Evolutionary conservation across 2,888 invertebrate genomes (phyloP).

Genomic region (Dynastes tityus): DNA sequence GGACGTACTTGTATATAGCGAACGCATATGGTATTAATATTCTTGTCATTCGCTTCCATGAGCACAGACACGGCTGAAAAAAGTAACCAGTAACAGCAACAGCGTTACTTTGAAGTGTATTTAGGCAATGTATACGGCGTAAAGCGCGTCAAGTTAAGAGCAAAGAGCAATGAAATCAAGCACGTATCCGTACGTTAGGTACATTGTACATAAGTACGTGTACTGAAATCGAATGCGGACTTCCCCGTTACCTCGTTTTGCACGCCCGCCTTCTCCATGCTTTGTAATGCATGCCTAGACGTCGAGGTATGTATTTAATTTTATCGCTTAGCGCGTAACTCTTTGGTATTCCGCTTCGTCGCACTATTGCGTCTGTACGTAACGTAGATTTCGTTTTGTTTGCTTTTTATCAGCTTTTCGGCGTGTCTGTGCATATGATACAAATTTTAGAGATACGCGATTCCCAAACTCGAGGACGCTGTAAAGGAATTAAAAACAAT

Average conservation of each 20-base stretch:
- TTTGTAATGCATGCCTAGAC: neutral
- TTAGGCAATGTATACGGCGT: neutral
- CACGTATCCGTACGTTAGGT: conserved; percentile 25
- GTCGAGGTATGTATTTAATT: neutral
- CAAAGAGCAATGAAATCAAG: conserved; percentile 12
- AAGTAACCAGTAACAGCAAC: neutral
- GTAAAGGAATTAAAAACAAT: no score
- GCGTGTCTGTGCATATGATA: no score
- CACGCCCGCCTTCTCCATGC: neutral
- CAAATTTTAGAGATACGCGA: no score
- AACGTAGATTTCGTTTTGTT: no score
- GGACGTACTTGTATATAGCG: no score
- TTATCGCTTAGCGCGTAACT: neutral
- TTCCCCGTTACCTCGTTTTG: neutral
- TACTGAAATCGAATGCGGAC: neutral
- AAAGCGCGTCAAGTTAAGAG: conserved; percentile 13
- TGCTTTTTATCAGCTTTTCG: no score
- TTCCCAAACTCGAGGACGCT: no score
- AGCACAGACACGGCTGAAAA: neutral
- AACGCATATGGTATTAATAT: neutral
- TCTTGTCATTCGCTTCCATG: conserved; percentile 4
- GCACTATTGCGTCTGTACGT: no score
- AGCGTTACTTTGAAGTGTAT: conserved; percentile 27
- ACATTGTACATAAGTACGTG: conserved; percentile 8
- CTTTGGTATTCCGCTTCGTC: neutral